These are phyloP conservation scores for Microtus ochrogaster DNA, from an alignment of 2,113 vertebrate genomes.

Conservation along the genomic window DNA sequence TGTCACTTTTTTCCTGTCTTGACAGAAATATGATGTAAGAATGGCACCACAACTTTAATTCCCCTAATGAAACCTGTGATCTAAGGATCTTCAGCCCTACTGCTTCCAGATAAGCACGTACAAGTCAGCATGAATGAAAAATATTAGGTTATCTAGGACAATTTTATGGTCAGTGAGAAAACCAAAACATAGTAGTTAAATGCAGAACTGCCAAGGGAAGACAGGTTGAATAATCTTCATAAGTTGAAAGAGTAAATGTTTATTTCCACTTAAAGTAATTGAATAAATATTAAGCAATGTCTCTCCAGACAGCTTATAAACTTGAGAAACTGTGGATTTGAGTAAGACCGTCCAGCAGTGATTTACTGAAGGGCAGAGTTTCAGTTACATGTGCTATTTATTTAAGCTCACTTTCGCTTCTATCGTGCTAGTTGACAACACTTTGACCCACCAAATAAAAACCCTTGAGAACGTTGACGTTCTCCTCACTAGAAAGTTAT, in stretches of 20 bases:
- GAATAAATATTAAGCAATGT: constrained; percentile 54
- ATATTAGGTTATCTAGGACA: constrained; percentile 56
- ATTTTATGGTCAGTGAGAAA: constrained; percentile 69
- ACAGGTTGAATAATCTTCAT: constrained; percentile 68
- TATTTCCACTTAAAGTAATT: constrained; percentile 64
- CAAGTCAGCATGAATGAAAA: neutral
- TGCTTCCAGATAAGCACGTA: constrained; percentile 68
- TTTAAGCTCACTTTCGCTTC: constrained; percentile 25
- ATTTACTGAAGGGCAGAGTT: constrained; percentile 1
- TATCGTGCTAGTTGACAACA: neutral
- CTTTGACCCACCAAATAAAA: constrained; percentile 3
- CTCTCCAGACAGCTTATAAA: constrained; percentile 43
- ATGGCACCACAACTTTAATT: neutral
- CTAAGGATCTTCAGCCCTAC: constrained; percentile 10
- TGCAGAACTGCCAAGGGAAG: constrained; percentile 54
- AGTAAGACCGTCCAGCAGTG: constrained; percentile 13
- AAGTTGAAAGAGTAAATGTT: constrained; percentile 59
- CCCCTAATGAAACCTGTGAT: constrained; percentile 1
- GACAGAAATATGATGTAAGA: neutral
- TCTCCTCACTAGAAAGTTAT: constrained; percentile 24
- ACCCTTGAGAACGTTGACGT: neutral
- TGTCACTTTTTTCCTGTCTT: neutral
- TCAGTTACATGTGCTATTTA: neutral
- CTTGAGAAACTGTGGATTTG: constrained; percentile 34
- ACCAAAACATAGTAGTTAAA: constrained; percentile 62